A percentile compares a stretch with the other conserved stretches of the same genome.
These are phyloP conservation scores for Lydus trimaculatus DNA, from an alignment of 2,888 invertebrate genomes.

Conservation along the genomic window DNA sequence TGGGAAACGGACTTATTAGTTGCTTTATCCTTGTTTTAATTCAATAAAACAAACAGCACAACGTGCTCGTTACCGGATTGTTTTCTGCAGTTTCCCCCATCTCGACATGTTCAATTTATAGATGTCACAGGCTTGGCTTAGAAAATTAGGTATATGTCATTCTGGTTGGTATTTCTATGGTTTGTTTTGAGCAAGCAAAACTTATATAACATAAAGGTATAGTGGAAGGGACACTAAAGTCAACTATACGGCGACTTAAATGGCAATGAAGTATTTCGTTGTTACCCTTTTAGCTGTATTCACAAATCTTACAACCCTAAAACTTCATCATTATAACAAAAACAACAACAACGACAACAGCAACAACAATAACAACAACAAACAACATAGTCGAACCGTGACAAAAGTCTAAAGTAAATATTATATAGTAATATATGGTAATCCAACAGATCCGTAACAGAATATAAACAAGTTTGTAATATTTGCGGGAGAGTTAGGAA, in stretches of 20 bases:
- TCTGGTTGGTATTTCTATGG: not conserved
- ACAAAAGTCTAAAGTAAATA: constrained; percentile 14
- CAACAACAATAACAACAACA: not conserved
- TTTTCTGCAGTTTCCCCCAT: not conserved
- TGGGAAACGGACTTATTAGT: not conserved
- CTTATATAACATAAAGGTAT: not conserved
- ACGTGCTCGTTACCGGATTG: not conserved
- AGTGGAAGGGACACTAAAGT: not conserved
- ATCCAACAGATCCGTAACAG: constrained; percentile 46
- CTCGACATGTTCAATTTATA: not conserved
- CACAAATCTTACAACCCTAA: not conserved
- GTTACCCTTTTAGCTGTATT: not conserved
- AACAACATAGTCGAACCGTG: not conserved
- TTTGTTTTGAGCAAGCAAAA: not conserved
- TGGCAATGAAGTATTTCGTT: not conserved
- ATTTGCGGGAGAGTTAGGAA: constrained; percentile 41
- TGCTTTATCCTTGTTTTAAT: not conserved
- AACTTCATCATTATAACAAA: not conserved
- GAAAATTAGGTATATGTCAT: not conserved
- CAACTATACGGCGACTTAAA: not conserved
- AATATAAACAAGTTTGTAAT: constrained; percentile 51
- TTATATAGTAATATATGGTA: constrained; percentile 44
- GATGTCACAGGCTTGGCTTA: not conserved
- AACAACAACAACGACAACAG: not conserved
- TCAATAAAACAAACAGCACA: not conserved